Base-by-base conservation (phyloP, 2,797 vertebrate species). In the Manis pentadactyla region DNA sequence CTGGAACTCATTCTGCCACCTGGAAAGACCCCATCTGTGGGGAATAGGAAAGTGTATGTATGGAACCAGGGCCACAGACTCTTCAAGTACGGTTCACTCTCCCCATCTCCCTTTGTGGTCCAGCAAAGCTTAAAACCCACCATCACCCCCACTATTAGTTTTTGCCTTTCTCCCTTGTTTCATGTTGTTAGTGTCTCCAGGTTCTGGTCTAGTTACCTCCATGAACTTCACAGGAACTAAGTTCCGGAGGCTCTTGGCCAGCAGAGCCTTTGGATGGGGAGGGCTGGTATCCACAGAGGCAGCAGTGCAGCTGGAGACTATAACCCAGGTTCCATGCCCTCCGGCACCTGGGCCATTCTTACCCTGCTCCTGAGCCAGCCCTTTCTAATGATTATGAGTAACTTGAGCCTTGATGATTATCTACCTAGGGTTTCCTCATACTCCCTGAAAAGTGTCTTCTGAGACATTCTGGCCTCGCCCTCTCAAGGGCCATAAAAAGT, bases 391-490 rank as follows among this genome's bases (percentile, higher is more conserved):
- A 66, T 37, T 25, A 53, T 15, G 37, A 69, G 66, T 64, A 25
- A 51, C 55, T 71, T 15, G 27, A 55, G 37, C n/a, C 55, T 84
- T 25, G 9, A 5, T 71, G 42, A 8, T 78, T 91, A 71, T 68
- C 55, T 90, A 3, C 34, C 42, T 66, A 55, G 68, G 21, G 31
- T 84, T 73, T 90, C 51, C 66, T 68, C 46, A 84, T 25, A 18
- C n/a, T 90, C 4, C 23, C 85, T 81, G 59, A 82, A 95, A 94
- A 93, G 66, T 29, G 71, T 14, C 57, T 89, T 92, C 51, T 78
- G 51, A 90, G 37, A 57, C 53, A 59, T 63, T 64, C 74, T 73
- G 68, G 53, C 77, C 34, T 83, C 25, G 49, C 85, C 64, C n/a
- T 75, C 69, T 19, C 73, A 87, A 88, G 21, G 39, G 51, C 51